These are phyloP conservation scores for Sesamia inferens DNA, from an alignment of 2,888 invertebrate species.

Conservation along the genomic window DNA sequence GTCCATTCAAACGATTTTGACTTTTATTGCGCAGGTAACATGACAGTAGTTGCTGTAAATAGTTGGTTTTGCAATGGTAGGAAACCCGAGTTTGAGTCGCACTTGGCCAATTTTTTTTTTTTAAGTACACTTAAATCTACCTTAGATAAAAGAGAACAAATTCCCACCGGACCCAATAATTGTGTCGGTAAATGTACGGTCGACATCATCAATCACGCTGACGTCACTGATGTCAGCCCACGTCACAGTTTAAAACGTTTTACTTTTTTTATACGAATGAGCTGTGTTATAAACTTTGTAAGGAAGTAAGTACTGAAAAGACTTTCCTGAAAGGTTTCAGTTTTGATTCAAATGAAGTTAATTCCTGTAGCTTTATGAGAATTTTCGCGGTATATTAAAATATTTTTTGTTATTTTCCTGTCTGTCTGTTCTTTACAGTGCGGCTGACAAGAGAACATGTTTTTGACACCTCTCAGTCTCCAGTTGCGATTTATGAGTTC, in stretches of 20 bases:
- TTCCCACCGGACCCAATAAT: conserved; percentile 19
- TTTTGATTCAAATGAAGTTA: conserved; percentile 24
- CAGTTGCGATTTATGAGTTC: not conserved
- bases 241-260: conserved; percentile 59
- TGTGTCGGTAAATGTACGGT: conserved; percentile 52
- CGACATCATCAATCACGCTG: conserved; percentile 65
- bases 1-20: too few relatives aligned
- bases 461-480: not conserved
- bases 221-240: conserved; percentile 52
- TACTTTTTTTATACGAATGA: conserved; percentile 59
- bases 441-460: not conserved
- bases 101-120: too few relatives aligned
- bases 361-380: not conserved
- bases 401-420: not conserved
- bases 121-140: not conserved
- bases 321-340: conserved; percentile 23
- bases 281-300: conserved; percentile 44
- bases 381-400: not conserved
- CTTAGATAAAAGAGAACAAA: not conserved
- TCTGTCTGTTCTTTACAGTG: not conserved
- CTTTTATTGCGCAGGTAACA: too few relatives aligned
- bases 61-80: too few relatives aligned
- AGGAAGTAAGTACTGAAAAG: conserved; percentile 31
- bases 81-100: too few relatives aligned
- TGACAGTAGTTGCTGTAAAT: too few relatives aligned